A percentile compares a stretch with the other conserved stretches of the same genome.
These are phyloP conservation scores for Procambarus virginalis DNA, from an alignment of 1,140 invertebrate species.

Conservation along the genomic window DNA sequence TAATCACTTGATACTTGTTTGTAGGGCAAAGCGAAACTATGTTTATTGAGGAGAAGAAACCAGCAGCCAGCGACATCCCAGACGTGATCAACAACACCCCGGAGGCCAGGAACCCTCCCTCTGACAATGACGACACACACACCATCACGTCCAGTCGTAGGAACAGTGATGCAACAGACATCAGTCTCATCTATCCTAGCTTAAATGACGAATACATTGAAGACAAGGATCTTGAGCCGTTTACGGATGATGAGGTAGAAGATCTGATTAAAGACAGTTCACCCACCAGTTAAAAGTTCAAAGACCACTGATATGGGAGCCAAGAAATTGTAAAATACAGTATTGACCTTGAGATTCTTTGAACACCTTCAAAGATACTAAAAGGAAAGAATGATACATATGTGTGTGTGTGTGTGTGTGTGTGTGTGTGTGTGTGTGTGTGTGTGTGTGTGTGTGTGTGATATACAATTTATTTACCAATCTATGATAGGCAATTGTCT, in stretches of 20 bases:
- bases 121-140: background rate
- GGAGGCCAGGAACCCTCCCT: background rate
- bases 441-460: too few species aligned
- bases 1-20: background rate
- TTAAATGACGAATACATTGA: background rate
- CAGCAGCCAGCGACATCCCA: background rate
- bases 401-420: too few species aligned
- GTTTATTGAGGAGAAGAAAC: background rate
- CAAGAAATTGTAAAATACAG: too few species aligned
- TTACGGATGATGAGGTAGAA: background rate
- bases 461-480: too few species aligned
- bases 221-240: background rate
- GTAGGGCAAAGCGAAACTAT: background rate
- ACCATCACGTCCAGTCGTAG: background rate
- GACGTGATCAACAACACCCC: background rate
- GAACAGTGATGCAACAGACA: background rate
- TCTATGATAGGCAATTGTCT: too few species aligned
- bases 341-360: too few species aligned
- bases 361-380: too few species aligned
- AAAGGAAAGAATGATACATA: too few species aligned
- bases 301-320: background rate
- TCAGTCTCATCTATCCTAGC: background rate
- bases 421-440: too few species aligned
- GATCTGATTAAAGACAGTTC: background rate
- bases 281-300: background rate